Evolutionary conservation across 1,140 invertebrate species (phyloP).

Genomic region (Lepidostoma basale): DNA sequence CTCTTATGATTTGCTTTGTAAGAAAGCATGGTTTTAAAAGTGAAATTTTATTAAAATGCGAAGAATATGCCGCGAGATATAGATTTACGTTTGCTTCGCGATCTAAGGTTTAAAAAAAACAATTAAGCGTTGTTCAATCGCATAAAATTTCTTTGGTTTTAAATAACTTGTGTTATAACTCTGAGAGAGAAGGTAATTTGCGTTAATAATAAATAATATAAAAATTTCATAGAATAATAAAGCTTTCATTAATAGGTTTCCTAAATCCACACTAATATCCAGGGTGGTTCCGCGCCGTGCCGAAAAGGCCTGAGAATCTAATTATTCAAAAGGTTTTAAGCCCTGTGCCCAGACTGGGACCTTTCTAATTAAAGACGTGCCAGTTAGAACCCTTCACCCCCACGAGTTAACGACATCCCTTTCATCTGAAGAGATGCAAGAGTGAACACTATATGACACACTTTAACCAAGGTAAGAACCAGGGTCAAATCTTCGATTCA

Average conservation of each 20-base stretch:
- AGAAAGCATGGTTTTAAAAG: too few relatives aligned
- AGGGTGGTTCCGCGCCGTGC: not conserved
- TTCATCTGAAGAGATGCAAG: not conserved
- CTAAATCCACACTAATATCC: constrained; percentile 1
- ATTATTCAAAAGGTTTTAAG: not conserved
- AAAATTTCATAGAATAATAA: not conserved
- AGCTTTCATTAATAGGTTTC: not conserved
- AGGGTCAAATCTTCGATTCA: too few relatives aligned
- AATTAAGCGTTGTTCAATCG: too few relatives aligned
- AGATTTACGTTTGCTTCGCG: too few relatives aligned
- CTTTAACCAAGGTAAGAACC: too few relatives aligned
- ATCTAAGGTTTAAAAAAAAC: too few relatives aligned
- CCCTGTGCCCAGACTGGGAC: not conserved
- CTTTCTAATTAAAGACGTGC: constrained; percentile 26
- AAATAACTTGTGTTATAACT: too few relatives aligned
- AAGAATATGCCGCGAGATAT: too few relatives aligned
- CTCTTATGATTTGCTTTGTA: too few relatives aligned
- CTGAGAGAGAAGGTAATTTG: too few relatives aligned
- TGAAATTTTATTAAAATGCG: too few relatives aligned
- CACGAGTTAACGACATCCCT: not conserved
- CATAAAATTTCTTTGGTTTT: too few relatives aligned
- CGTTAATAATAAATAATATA: not conserved
- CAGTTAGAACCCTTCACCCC: not conserved
- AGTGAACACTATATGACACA: not conserved
- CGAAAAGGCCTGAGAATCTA: not conserved